Evolutionary conservation across 1,140 invertebrate genomes (phyloP), one percentile per base, ranked within the genome.

Genomic region (Ceratina australensis): DNA sequence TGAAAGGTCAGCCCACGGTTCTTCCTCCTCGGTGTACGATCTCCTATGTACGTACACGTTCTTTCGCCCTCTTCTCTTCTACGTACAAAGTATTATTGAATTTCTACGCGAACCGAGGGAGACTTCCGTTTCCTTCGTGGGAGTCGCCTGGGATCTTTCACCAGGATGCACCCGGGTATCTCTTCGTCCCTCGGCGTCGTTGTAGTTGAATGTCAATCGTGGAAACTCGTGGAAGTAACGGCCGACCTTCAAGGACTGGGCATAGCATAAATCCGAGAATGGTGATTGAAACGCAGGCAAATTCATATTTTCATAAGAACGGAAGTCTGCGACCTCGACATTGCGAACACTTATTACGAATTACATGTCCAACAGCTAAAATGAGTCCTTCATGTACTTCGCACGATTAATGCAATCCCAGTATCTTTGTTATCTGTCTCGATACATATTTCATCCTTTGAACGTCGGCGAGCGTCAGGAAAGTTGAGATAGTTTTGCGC

Each of bases 71-170:
- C 56, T 54, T 54, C 22, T 28, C 56, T 65, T 50, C 78, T 61
- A 66, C 54, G 54, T 65, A 71, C 69, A 71, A 65, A 71, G 61
- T 66, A 78, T 78, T 73, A 78, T 78, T 78, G 61, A 73, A 78
- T 78, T 73, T 78, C 61, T 47, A 42, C 52, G 12, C 22, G 69
- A 56, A 64, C 33, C 22, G 59, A 60, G n/a, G 18, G 57, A 54
- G 67, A 72, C 57, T 72, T 63, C 59, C 49, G 49, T 47, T 16
- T 16, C 20, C 0, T 7, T 10, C 33, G 33, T 42, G 26, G 26
- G 2, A n/a, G 20, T 33, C 67, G 33, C 75, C 18, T 18, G 33
- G 50, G 69, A 78, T 78, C 76, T 54, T 64, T 65, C 59, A 60
- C 72, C 68, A 56, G 60, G 33, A 64, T 49, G 15, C 28, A 63